These are phyloP conservation scores for Drosophila pruinosa DNA, from an alignment of 1,140 invertebrate species.

Conservation along the genomic window DNA sequence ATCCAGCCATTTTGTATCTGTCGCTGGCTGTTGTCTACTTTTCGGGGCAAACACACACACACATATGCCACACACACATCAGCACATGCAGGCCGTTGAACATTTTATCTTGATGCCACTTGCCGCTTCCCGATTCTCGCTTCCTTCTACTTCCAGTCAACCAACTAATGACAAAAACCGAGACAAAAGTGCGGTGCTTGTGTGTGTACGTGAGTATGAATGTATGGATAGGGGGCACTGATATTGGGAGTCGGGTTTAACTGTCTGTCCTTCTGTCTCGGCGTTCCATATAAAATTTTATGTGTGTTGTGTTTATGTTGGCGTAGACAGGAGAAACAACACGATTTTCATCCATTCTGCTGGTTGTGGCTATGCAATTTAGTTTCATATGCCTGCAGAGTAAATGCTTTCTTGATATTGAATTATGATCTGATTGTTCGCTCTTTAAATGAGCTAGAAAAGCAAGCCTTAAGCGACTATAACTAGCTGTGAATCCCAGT, in stretches of 20 bases:
- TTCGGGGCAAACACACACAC: slow-evolving; percentile 41
- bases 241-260: slow-evolving; percentile 37
- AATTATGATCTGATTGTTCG: slow-evolving; percentile 64
- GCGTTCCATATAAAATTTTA: slow-evolving; percentile 75
- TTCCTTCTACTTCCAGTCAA: slow-evolving; percentile 49
- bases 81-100: slow-evolving; percentile 71
- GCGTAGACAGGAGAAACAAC: slow-evolving; percentile 43
- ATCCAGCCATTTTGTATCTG: slow-evolving; percentile 74
- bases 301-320: slow-evolving; percentile 64
- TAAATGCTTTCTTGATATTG: slow-evolving; percentile 73
- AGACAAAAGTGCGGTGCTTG: slow-evolving; percentile 69
- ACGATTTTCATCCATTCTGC: slow-evolving; percentile 27
- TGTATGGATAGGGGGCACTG: background rate
- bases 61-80: slow-evolving; percentile 21
- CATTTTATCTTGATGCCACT: slow-evolving; percentile 72
- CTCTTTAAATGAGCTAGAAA: slow-evolving; percentile 68
- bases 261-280: slow-evolving; percentile 19
- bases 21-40: slow-evolving; percentile 69
- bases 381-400: slow-evolving; percentile 68
- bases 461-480: background rate
- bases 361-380: slow-evolving; percentile 64
- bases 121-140: slow-evolving; percentile 31
- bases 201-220: background rate
- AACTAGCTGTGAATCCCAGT: slow-evolving; percentile 1
- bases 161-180: slow-evolving; percentile 76